Conservation (phyloP, 2,888 invertebrate genomes). For the Conus canariensis region DNA sequence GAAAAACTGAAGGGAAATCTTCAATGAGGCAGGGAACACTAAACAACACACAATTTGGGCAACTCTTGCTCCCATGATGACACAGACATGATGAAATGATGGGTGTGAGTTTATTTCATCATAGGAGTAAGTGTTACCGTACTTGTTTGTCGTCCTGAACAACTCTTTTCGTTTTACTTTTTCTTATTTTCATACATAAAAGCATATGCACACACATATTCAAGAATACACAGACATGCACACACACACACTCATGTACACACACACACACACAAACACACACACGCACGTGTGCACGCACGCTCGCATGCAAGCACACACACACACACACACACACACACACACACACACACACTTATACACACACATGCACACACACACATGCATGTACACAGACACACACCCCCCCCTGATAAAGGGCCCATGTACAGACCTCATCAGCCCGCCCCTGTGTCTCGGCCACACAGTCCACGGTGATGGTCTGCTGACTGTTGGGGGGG, state of each 20-base stretch:
- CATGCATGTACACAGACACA: background rate
- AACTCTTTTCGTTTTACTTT: too few species aligned
- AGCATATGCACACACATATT: too few species aligned
- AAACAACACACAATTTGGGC: too few species aligned
- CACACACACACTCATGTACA: background rate
- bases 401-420: background rate
- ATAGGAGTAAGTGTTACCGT: too few species aligned
- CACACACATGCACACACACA: background rate
- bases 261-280: background rate
- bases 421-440: slow-evolving; percentile 70
- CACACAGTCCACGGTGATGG: slow-evolving; percentile 77
- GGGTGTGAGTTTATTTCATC: too few species aligned
- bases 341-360: background rate
- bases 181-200: background rate
- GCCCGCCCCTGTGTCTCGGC: slow-evolving; percentile 75
- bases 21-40: too few species aligned
- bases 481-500: slow-evolving; percentile 72
- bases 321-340: background rate
- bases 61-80: too few species aligned
- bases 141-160: too few species aligned
- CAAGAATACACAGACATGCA: background rate
- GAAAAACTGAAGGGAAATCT: too few species aligned
- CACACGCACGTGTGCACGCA: background rate
- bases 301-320: background rate
- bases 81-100: too few species aligned